These are phyloP conservation scores for Pseudorectes ferrugineus DNA, from an alignment of 2,113 vertebrate species.

Conservation along the genomic window DNA sequence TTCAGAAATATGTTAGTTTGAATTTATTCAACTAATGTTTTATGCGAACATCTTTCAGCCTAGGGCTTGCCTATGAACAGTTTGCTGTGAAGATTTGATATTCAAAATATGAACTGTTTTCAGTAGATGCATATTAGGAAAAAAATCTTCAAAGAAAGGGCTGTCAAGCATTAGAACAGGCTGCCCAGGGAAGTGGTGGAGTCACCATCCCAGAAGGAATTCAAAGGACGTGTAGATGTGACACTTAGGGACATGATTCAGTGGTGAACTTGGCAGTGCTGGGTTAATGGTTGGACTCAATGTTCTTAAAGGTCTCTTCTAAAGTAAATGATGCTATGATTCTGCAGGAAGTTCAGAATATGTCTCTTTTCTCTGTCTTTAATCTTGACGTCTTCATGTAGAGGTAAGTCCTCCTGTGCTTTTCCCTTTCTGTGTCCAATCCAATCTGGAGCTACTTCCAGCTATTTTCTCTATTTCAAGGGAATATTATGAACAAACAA, in stretches of 20 bases:
- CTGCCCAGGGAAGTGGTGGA: not conserved
- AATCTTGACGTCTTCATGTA: not conserved
- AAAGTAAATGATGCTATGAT: accelerated
- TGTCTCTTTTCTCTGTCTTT: not conserved
- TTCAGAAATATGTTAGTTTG: constrained; percentile 4
- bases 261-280: not conserved
- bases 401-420: not conserved
- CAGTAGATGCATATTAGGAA: not conserved
- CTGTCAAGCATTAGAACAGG: not conserved
- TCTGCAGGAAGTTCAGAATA: not conserved
- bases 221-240: not conserved
- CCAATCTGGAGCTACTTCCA: not conserved
- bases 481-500: not conserved
- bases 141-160: not conserved
- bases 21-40: constrained; percentile 49
- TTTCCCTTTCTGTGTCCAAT: not conserved
- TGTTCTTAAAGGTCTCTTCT: not conserved
- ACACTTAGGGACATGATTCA: not conserved
- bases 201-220: not conserved
- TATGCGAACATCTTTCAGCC: constrained; percentile 50
- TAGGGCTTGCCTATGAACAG: constrained; percentile 31
- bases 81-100: constrained; percentile 34
- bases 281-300: not conserved
- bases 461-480: not conserved
- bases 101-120: constrained; percentile 34